A percentile compares a stretch with the other conserved stretches of the same genome.
Conservation (phyloP, 1,140 invertebrate genomes). For the Sitophilus oryzae region DNA sequence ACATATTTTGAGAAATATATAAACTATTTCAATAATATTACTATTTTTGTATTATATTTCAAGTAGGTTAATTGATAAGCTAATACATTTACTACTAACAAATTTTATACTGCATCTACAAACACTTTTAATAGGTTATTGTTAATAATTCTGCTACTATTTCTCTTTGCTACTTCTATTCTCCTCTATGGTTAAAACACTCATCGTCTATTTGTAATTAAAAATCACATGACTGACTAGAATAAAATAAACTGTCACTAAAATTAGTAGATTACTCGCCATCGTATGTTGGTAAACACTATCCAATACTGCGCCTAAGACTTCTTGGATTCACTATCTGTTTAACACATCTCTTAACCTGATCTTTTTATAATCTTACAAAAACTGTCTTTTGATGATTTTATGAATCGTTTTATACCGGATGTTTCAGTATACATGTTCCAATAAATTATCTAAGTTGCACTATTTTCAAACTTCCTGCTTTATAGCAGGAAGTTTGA, state of each 20-base stretch:
- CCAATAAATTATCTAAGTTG: no score
- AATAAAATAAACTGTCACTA: constrained; percentile 29
- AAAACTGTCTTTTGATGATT: no score
- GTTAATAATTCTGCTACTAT: constrained; percentile 17
- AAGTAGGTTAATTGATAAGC: background rate
- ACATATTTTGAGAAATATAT: background rate
- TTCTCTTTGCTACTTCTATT: constrained; percentile 21
- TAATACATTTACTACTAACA: constrained; percentile 28
- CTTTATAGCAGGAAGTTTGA: no score
- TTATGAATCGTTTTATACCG: no score
- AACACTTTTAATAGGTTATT: constrained; percentile 6
- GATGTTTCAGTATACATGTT: no score
- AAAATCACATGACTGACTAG: constrained; percentile 39
- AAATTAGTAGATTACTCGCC: constrained; percentile 42
- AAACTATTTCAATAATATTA: background rate
- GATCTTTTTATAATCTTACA: no score
- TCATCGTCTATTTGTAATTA: constrained; percentile 27
- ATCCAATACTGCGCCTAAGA: constrained; percentile 32
- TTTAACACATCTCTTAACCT: constrained; percentile 16
- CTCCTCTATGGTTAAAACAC: constrained; percentile 38
- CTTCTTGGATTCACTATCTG: constrained; percentile 36
- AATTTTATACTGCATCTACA: constrained; percentile 16
- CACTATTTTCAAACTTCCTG: no score
- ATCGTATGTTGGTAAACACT: constrained; percentile 36
- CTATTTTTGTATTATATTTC: background rate